These are phyloP conservation scores for Sarcophaga carnaria DNA, from an alignment of 2,888 invertebrate species.

Conservation along the genomic window DNA sequence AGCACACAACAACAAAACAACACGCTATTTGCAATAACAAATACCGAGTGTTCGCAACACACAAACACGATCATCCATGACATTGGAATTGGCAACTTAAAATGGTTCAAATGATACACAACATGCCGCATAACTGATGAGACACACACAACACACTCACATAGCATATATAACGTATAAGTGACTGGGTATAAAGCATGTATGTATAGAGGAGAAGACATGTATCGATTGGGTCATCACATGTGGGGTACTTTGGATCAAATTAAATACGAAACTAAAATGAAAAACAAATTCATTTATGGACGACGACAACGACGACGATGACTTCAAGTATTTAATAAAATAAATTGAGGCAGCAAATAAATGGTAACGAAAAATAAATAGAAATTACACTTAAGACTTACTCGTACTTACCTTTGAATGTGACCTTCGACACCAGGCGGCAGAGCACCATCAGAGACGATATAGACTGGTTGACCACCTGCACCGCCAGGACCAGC, in stretches of 20 bases:
- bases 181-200: too few species aligned
- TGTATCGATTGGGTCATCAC: slow-evolving; percentile 56
- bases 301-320: background rate
- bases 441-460: slow-evolving; percentile 78
- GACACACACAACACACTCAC: background rate
- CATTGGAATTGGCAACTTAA: slow-evolving; percentile 9
- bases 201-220: background rate
- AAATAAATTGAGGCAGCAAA: too few species aligned
- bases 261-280: slow-evolving; percentile 17
- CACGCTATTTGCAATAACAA: too few species aligned
- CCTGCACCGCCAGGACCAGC: slow-evolving; percentile 78
- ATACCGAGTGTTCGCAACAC: too few species aligned
- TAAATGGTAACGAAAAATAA: too few species aligned
- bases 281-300: slow-evolving; percentile 49
- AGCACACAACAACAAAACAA: background rate
- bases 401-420: slow-evolving; percentile 81
- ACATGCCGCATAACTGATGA: background rate
- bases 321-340: background rate
- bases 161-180: background rate
- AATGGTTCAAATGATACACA: slow-evolving; percentile 43
- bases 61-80: background rate
- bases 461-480: slow-evolving; percentile 81
- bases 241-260: slow-evolving; percentile 68
- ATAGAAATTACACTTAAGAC: background rate
- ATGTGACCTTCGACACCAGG: slow-evolving; percentile 80